Percentiles rank a stretch among this genome's conserved stretches.
Evolutionary conservation across 2,888 invertebrate species (phyloP).

Genomic region (Troides oblongomaculatus): DNA sequence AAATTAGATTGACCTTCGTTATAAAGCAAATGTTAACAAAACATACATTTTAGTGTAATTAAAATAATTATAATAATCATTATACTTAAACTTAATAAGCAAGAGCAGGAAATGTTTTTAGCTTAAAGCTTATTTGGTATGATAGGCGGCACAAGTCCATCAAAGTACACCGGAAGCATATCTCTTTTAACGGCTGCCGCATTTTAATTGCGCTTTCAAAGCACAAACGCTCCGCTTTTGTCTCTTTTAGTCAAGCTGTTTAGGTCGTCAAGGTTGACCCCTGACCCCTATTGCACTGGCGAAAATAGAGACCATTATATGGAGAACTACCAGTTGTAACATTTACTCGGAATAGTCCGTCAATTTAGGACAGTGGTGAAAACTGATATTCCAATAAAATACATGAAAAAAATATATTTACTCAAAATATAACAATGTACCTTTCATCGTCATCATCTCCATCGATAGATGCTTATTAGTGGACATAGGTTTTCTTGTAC

Average conservation of each 20-base stretch:
- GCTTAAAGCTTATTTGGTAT: background rate
- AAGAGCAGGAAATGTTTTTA: background rate
- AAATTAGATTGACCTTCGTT: too few relatives aligned
- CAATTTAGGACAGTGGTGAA: too few relatives aligned
- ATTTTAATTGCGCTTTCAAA: conserved; percentile 4
- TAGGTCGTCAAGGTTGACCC: background rate
- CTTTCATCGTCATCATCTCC: too few relatives aligned
- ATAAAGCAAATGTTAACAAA: too few relatives aligned
- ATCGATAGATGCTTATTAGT: too few relatives aligned
- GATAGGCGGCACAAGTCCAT: background rate
- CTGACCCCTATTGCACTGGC: conserved; percentile 1
- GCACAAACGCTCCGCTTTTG: background rate
- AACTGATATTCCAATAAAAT: too few relatives aligned
- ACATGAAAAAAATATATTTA: too few relatives aligned
- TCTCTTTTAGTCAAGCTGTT: conserved; percentile 9
- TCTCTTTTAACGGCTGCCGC: background rate
- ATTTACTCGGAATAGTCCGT: background rate
- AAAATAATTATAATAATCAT: too few relatives aligned
- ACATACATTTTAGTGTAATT: too few relatives aligned
- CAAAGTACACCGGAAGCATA: background rate
- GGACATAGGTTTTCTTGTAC: too few relatives aligned
- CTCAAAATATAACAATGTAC: too few relatives aligned
- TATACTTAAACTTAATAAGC: background rate
- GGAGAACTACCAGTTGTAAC: background rate
- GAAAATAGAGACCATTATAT: conserved; percentile 1